Percentiles rank a stretch among this genome's conserved stretches.
Evolutionary conservation across 2,888 invertebrate genomes (phyloP).

Genomic region (Dromius quadrimaculatus): DNA sequence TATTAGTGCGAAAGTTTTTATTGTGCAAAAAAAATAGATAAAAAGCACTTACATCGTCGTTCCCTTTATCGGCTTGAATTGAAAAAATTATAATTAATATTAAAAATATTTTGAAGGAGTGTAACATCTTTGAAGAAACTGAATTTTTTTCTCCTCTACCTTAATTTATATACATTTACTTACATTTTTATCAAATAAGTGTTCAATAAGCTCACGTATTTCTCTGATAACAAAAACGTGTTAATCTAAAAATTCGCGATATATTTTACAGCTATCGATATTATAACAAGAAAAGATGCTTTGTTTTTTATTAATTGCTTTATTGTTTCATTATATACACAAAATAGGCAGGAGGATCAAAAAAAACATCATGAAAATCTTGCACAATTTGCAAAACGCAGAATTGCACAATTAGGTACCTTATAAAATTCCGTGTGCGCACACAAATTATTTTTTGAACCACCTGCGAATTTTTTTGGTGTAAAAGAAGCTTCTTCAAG

Average conservation of each 20-base stretch:
- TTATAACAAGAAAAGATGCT: background rate
- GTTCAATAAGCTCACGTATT: too few species aligned
- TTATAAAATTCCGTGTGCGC: conserved; percentile 32
- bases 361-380: conserved; percentile 25
- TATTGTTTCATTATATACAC: conserved; percentile 46
- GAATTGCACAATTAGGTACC: conserved; percentile 43
- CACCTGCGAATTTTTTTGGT: conserved; percentile 30
- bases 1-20: too few species aligned
- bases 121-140: too few species aligned
- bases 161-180: too few species aligned
- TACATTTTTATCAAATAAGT: too few species aligned
- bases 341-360: conserved; percentile 41
- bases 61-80: too few species aligned
- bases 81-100: too few species aligned
- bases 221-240: too few species aligned
- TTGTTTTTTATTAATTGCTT: conserved; percentile 37
- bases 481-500: conserved; percentile 42
- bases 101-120: too few species aligned
- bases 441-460: conserved; percentile 42
- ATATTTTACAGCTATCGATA: background rate
- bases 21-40: too few species aligned
- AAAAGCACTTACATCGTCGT: too few species aligned
- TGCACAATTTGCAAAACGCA: conserved; percentile 19
- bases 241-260: conserved; percentile 7
- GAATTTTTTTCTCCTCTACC: too few species aligned